Evolutionary conservation across 2,888 invertebrate genomes (phyloP).

Genomic region (Nephrotoma guestfalica): DNA sequence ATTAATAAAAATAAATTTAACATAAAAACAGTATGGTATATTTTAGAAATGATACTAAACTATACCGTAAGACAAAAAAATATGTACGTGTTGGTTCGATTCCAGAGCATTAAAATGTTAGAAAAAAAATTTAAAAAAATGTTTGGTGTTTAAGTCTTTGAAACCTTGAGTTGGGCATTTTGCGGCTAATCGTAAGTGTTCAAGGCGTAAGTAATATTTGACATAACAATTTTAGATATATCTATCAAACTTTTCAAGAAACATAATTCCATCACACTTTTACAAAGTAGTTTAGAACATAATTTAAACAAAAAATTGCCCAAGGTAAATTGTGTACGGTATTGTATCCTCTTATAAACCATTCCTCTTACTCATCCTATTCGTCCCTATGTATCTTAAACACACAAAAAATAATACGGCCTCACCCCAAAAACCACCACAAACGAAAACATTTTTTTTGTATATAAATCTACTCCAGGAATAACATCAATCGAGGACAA

Average conservation of each 20-base stretch:
- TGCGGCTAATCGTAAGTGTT: too few species aligned
- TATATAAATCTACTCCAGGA: background rate
- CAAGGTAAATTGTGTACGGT: background rate
- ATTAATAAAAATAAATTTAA: constrained; percentile 9
- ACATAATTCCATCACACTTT: background rate
- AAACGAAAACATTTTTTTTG: background rate
- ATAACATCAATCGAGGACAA: background rate
- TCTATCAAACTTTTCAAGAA: too few species aligned
- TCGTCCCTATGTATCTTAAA: background rate
- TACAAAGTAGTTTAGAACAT: background rate
- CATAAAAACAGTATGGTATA: constrained; percentile 16
- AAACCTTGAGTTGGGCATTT: background rate
- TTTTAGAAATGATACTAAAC: constrained; percentile 17
- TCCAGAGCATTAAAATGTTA: constrained; percentile 23
- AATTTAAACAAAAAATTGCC: background rate
- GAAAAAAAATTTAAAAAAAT: constrained; percentile 15
- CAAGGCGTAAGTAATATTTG: too few species aligned
- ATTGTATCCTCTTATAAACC: background rate
- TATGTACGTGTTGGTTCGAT: constrained; percentile 23
- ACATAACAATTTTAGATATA: too few species aligned
- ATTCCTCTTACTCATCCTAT: background rate
- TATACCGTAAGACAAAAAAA: constrained; percentile 15
- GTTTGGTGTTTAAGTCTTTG: background rate
- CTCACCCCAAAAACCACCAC: background rate
- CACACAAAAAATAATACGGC: background rate